Conservation (phyloP, 53 echinoderm and acorn worm genomes). For the Echinometra lucunter region DNA sequence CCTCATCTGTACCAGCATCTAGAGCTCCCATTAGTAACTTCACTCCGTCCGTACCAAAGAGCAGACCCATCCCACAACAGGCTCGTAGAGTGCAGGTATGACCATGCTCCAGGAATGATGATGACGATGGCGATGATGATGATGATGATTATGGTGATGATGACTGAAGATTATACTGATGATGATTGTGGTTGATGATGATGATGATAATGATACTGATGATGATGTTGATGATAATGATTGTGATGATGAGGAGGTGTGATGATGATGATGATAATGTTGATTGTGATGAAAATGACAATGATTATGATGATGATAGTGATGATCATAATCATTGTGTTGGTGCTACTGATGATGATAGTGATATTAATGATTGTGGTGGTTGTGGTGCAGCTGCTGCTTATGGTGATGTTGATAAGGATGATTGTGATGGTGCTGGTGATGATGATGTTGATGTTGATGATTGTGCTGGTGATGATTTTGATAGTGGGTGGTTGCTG, state of each 20-base stretch:
- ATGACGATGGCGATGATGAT: background rate
- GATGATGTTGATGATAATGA: background rate
- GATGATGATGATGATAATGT: background rate
- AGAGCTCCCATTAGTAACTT: background rate
- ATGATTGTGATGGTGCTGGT: background rate
- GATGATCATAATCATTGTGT: too few relatives aligned
- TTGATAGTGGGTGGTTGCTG: too few relatives aligned
- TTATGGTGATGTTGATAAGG: background rate
- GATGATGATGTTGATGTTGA: constrained; percentile 17
- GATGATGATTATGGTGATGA: background rate
- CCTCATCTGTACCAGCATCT: constrained; percentile 51
- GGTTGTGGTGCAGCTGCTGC: too few relatives aligned
- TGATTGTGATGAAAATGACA: background rate
- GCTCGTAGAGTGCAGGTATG: constrained; percentile 33
- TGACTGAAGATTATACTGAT: constrained; percentile 6
- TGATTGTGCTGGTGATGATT: background rate
- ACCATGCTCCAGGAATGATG: background rate
- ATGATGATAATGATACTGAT: background rate
- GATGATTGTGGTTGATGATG: background rate
- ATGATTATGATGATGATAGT: background rate
- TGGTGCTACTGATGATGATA: too few relatives aligned
- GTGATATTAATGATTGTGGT: too few relatives aligned
- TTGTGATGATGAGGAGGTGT: background rate
- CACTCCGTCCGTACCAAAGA: constrained; percentile 19
- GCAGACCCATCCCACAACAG: constrained; percentile 55